Base-by-base conservation (phyloP, 2,888 invertebrate genomes). In the Thysanoteuthis rhombus region DNA sequence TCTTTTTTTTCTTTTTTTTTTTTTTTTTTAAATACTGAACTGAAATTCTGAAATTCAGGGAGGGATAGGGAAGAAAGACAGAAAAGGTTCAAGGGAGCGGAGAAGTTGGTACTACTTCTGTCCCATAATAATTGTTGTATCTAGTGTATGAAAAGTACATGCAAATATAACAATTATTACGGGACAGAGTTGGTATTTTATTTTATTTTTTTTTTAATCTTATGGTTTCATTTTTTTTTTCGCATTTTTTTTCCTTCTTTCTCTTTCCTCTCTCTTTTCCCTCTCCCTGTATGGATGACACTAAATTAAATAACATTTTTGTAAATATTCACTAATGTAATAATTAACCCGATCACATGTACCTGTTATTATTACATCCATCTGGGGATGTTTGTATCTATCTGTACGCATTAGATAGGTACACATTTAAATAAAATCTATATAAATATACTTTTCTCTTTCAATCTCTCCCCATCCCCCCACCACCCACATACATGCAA, bases 241-340 rank as follows among this genome's bases (percentile, higher is more conserved):
- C 32, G 6, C 6, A 0, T 28, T 58, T 58, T 58, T 58, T 58
- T 58, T 12, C 12, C 32, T 32, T 32, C 10, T 32, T 8, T n/a
- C 32, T n/a, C 6, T 8, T 12, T 16, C n/a, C n/a, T 12, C 12
- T 0, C 2, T 75, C 22, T 75, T 75, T 75, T 75, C 12, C 19
- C 22, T 12, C 16, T 75, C 12, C 75, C 75, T 75, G 75, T 75
- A 16, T n/a, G 75, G 75, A 75, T 75, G 75, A 75, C n/a, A 75
- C 75, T 75, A 75, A 75, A 75, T 75, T 75, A 75, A 58, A 75
- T 75, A 75, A 75, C 75, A 75, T 75, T 75, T 75, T 75, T 75
- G 75, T 75, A 75, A 75, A 75, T 75, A 75, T 75, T 75, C 75
- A 75, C 75, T n/a, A 75, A n/a, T 75, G 75, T 75, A 75, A 75